These are phyloP conservation scores for Nilaparvata lugens DNA, from an alignment of 1,140 invertebrate species.

Conservation along the genomic window DNA sequence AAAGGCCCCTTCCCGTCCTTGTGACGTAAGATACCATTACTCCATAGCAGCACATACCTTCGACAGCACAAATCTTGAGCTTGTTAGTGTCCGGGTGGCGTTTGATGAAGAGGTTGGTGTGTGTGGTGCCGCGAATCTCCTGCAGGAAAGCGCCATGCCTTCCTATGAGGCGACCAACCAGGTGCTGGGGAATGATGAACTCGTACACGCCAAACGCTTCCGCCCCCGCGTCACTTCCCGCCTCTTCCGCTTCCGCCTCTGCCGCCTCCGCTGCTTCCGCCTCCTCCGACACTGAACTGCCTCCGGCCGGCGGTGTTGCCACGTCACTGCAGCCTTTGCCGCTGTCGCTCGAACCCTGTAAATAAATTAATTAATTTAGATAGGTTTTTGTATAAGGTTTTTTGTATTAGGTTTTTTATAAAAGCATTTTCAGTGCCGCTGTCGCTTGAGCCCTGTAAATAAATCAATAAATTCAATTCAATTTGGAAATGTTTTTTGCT, in stretches of 20 bases:
- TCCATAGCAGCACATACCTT: conserved; percentile 50
- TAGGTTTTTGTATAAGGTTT: not conserved
- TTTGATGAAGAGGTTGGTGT: conserved; percentile 67
- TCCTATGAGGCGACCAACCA: conserved; percentile 84
- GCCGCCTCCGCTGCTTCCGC: conserved; percentile 14
- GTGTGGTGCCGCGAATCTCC: conserved; percentile 65
- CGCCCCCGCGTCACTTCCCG: not conserved
- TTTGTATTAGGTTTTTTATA: no score
- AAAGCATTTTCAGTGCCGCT: no score
- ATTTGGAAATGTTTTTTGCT: not conserved
- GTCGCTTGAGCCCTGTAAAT: conserved; percentile 56
- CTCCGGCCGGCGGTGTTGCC: conserved; percentile 41
- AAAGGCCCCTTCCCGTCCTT: no score
- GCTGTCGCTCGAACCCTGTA: conserved; percentile 63
- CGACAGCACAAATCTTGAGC: conserved; percentile 71
- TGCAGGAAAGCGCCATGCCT: conserved; percentile 71
- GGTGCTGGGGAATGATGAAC: conserved; percentile 31
- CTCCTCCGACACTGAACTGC: conserved; percentile 27
- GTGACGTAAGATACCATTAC: no score
- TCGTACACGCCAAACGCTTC: conserved; percentile 21
- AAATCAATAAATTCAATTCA: not conserved
- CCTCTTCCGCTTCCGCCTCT: conserved; percentile 15
- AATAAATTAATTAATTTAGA: not conserved
- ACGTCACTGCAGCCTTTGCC: conserved; percentile 62
- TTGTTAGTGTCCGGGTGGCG: conserved; percentile 59